Conservation (phyloP, 2,113 vertebrate genomes). For the Melanerpes aurifrons region DNA sequence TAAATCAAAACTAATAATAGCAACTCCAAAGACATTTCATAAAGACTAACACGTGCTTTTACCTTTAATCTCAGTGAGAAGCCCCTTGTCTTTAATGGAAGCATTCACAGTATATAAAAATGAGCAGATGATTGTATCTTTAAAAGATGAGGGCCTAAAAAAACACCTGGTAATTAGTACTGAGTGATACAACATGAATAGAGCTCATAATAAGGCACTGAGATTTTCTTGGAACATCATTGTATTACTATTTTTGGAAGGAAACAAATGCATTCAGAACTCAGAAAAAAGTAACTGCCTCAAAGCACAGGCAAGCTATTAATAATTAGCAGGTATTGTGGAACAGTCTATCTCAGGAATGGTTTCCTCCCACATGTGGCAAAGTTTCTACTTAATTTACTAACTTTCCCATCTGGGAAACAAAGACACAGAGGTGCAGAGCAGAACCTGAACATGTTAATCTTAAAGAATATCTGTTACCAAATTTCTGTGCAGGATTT, state of each 20-base stretch:
- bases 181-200: conserved; percentile 20
- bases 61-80: conserved; percentile 55
- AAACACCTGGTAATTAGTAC: conserved; percentile 47
- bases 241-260: conserved; percentile 36
- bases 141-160: conserved; percentile 4
- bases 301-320: not conserved
- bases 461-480: not conserved
- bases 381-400: not conserved
- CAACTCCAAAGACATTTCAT: not conserved
- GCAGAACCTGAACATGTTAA: not conserved
- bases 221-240: not conserved
- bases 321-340: not conserved
- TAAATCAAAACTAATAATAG: conserved; percentile 37
- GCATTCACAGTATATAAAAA: conserved; percentile 20
- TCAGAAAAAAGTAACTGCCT: not conserved
- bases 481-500: not conserved
- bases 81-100: not conserved
- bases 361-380: not conserved
- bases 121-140: conserved; percentile 20
- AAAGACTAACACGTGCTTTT: conserved; percentile 19
- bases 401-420: not conserved
- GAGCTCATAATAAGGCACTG: not conserved
- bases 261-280: conserved; percentile 7
- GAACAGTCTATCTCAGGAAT: not conserved
- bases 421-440: not conserved